Evolutionary conservation across 2,888 invertebrate species (phyloP), one percentile per base, ranked within the genome.

Genomic region (Synanthedon formicaeformis): DNA sequence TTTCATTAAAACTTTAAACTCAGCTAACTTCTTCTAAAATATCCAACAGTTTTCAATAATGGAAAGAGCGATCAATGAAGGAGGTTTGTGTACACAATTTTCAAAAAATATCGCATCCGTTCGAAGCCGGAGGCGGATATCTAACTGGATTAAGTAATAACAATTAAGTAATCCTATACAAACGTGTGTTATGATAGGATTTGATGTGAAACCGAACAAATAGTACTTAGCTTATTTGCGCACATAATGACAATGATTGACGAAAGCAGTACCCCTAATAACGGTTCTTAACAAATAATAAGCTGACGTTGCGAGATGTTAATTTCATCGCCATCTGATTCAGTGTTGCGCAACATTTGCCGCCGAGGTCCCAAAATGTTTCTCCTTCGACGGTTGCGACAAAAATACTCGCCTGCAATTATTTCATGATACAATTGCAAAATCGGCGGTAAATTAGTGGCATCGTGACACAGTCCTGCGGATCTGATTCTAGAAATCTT

Each of bases 261-360:
- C 72, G 73, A 76, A 77, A 73, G 62, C 64, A 64, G 61, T 81
- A 34, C 34, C 34, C 34, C 34, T 34, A 81, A 82, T 81, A 72
- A 80, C 72, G 63, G 80, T 81, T 65, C 73, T 79, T 80, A 73
- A 71, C 69, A 69, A 78, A 78, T 79, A 79, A 81, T 77, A 77
- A 81, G 76, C 60, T 69, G 63, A 66, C 66, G 68, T 78, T 75
- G 73, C 78, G 63, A 73, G 70, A 76, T 67, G 70, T 70, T 71
- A 80, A 79, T 79, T 77, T 69, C 67, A 71, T 70, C 71, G 75
- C 67, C 69, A 75, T 73, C 73, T 62, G 65, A 70, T 67, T 63
- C 65, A 62, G 59, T 52, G 58, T 82, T 80, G 65, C 71, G 64
- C 67, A 81, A 81, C 61, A 54, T 52, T 69, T 66, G 63, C 65